A percentile compares a stretch with the other conserved stretches of the same genome.
These are phyloP conservation scores for Tetragnatha versicolor DNA, from an alignment of 1,140 invertebrate species.

Conservation along the genomic window DNA sequence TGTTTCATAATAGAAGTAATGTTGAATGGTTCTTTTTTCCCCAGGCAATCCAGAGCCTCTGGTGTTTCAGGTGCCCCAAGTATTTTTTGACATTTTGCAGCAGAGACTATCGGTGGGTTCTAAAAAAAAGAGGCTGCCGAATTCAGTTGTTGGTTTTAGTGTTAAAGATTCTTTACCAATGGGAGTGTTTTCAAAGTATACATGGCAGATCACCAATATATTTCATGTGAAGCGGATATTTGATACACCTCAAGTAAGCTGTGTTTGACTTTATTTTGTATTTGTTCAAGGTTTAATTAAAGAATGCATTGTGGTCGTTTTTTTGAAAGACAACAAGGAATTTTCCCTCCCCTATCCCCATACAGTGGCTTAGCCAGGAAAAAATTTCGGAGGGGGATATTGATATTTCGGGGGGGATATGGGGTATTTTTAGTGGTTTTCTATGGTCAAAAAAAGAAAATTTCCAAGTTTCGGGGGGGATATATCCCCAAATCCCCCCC, in stretches of 20 bases:
- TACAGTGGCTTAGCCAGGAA: too few species aligned
- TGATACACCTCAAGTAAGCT: slow-evolving; percentile 72
- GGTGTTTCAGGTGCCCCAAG: slow-evolving; percentile 75
- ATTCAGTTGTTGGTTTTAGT: slow-evolving; percentile 69
- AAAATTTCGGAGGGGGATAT: too few species aligned
- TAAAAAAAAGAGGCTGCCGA: slow-evolving; percentile 75
- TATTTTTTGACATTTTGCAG: slow-evolving; percentile 76
- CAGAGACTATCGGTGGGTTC: slow-evolving; percentile 73
- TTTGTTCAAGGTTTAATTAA: neutral
- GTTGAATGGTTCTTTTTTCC: slow-evolving; percentile 24
- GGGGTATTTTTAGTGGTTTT: too few species aligned
- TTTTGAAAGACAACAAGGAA: too few species aligned
- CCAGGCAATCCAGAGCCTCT: slow-evolving; percentile 71
- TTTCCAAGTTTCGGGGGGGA: too few species aligned
- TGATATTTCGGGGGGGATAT: too few species aligned
- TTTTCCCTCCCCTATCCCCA: too few species aligned
- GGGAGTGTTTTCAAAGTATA: slow-evolving; percentile 77
- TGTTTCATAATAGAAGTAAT: too few species aligned
- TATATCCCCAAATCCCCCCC: too few species aligned
- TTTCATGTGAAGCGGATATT: slow-evolving; percentile 79
- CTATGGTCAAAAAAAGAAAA: too few species aligned
- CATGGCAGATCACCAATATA: slow-evolving; percentile 78
- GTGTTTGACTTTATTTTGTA: too few species aligned
- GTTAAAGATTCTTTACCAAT: slow-evolving; percentile 72
- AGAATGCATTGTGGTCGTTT: slow-evolving; percentile 12